phyloP scores from a whole-genome alignment of 2,888 invertebrate species.

The Asteroscopus sphinx region DNA sequence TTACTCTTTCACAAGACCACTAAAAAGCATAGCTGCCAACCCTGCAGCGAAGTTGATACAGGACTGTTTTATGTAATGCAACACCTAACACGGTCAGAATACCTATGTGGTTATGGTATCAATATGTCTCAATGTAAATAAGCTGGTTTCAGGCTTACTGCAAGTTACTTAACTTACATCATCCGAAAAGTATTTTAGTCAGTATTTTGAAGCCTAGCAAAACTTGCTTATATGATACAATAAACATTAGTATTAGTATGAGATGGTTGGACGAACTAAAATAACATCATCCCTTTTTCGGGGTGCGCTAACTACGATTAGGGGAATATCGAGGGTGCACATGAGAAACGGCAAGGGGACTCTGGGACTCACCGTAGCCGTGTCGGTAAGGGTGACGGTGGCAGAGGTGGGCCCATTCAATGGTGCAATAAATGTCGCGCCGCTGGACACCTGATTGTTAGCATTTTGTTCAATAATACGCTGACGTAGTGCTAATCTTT shows the following conservation, averaged over 20 bases:
- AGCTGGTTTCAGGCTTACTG: conserved; percentile 61
- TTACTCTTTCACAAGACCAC: conserved; percentile 10
- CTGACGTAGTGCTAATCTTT: conserved; percentile 94
- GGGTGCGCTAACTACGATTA: conserved; percentile 83
- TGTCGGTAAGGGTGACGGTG: conserved; percentile 88
- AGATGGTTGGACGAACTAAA: conserved; percentile 73
- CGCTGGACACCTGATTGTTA: conserved; percentile 85
- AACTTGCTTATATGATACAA: background rate
- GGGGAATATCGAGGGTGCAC: conserved; percentile 86
- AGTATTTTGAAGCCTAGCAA: background rate
- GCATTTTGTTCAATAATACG: conserved; percentile 93
- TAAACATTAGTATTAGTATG: conserved; percentile 25
- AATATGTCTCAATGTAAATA: conserved; percentile 75
- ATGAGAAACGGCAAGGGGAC: conserved; percentile 71
- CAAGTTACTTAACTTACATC: conserved; percentile 50
- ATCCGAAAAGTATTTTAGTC: conserved; percentile 26
- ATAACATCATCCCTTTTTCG: conserved; percentile 80
- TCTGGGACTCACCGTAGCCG: conserved; percentile 89
- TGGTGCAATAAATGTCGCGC: conserved; percentile 68
- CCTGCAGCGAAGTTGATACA: conserved; percentile 43
- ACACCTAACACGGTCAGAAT: conserved; percentile 70
- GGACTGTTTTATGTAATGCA: conserved; percentile 71
- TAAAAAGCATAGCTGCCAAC: conserved; percentile 21
- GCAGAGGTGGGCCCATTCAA: conserved; percentile 83
- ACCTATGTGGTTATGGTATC: conserved; percentile 69